These are phyloP conservation scores for Clangula hyemalis DNA, from an alignment of 2,797 vertebrate genomes.

Conservation along the genomic window DNA sequence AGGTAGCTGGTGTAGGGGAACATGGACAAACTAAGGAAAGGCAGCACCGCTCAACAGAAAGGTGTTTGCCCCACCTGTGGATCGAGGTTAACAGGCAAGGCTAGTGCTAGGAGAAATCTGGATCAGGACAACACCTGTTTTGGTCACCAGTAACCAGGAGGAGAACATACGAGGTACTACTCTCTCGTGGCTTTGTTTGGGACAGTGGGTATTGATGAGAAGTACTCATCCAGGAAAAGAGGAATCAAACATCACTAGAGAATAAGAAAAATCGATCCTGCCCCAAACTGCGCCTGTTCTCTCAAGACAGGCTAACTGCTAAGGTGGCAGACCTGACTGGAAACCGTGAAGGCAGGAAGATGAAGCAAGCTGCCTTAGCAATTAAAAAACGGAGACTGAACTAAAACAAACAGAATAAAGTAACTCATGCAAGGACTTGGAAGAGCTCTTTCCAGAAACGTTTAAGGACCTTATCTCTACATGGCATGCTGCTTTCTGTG, in stretches of 20 bases:
- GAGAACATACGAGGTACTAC: not conserved
- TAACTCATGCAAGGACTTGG: not conserved
- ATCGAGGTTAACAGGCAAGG: not conserved
- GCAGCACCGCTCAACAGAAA: not conserved
- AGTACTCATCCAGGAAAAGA: not conserved
- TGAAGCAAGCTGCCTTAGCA: not conserved
- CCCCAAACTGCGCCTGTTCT: not conserved
- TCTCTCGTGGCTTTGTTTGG: not conserved
- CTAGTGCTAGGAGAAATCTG: not conserved
- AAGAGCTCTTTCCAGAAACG: not conserved
- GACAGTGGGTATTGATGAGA: not conserved
- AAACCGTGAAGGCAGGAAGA: not conserved
- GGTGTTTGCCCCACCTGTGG: not conserved
- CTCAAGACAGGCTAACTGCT: not conserved
- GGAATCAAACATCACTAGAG: not conserved
- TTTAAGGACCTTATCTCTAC: not conserved
- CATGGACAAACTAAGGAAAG: not conserved
- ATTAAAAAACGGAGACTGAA: not conserved
- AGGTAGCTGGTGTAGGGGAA: not conserved
- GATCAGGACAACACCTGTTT: not conserved
- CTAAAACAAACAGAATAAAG: not conserved
- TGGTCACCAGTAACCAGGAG: not conserved
- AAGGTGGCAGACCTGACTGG: not conserved
- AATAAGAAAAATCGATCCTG: not conserved
- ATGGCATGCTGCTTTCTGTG: not conserved